Evolutionary conservation across 2,113 vertebrate genomes (phyloP).

Genomic region (Albula goreensis): DNA sequence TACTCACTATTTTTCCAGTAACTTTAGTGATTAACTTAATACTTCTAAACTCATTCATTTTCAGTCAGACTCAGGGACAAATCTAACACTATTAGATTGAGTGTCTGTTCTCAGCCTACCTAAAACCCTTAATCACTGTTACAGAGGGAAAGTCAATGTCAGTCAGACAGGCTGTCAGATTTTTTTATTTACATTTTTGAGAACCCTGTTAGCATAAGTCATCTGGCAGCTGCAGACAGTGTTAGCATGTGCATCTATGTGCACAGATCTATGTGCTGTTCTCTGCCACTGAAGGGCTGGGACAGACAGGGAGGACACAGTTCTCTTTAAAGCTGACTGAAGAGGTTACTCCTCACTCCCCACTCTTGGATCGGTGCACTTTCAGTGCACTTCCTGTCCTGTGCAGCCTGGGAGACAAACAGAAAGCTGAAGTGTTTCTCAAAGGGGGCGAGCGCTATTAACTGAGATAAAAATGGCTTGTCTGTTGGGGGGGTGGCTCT

Average conservation of each 20-base stretch:
- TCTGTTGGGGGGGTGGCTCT: conserved; percentile 30
- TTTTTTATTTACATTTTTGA: not conserved
- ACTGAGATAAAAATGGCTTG: conserved; percentile 63
- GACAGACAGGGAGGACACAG: not conserved
- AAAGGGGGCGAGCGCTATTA: conserved; percentile 61
- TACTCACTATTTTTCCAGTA: too few species aligned
- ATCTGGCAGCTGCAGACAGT: not conserved
- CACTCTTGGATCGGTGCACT: not conserved
- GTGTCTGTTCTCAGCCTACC: too few species aligned
- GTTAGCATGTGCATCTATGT: not conserved
- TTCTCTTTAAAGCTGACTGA: not conserved
- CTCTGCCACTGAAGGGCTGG: too few species aligned
- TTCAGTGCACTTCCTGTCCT: conserved; percentile 49
- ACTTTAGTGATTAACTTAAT: too few species aligned
- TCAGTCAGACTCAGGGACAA: too few species aligned
- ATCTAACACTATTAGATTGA: too few species aligned
- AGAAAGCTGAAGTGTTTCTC: conserved; percentile 61
- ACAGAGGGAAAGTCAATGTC: too few species aligned
- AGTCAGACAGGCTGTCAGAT: too few species aligned
- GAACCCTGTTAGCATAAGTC: not conserved
- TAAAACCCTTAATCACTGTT: too few species aligned
- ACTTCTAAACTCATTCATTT: too few species aligned
- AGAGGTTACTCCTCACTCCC: not conserved
- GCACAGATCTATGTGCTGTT: not conserved
- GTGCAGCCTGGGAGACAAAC: conserved; percentile 71